Evolutionary conservation across 2,113 vertebrate species (phyloP).

Genomic region (Forbesichthys agassizii): DNA sequence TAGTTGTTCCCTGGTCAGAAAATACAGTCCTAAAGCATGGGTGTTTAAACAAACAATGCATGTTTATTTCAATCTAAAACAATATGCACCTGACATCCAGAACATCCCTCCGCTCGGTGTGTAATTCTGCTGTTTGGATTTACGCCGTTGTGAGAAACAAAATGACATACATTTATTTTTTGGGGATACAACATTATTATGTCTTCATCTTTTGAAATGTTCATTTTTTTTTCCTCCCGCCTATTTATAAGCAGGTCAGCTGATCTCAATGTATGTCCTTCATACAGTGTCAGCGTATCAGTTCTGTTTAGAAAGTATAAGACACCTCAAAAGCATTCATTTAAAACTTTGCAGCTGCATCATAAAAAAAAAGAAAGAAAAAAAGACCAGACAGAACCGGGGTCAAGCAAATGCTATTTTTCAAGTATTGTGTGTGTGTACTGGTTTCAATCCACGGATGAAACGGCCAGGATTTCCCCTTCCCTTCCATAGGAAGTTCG

Average conservation of each 20-base stretch:
- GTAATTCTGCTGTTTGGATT: constrained; percentile 78
- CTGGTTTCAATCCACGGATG: constrained; percentile 80
- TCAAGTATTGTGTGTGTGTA: constrained; percentile 83
- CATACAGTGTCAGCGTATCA: constrained; percentile 20
- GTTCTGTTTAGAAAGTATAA: constrained; percentile 67
- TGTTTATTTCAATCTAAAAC: constrained; percentile 99
- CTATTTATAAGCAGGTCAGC: constrained; percentile 82
- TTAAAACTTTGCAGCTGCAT: constrained; percentile 91
- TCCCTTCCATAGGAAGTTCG: constrained; percentile 99
- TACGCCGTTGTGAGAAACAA: constrained; percentile 88
- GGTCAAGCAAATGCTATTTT: constrained; percentile 81
- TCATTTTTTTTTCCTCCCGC: constrained; percentile 40
- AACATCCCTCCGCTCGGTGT: constrained; percentile 78
- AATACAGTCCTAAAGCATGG: constrained; percentile 96
- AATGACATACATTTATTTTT: constrained; percentile 93
- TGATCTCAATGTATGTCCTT: constrained; percentile 58
- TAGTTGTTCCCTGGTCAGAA: constrained; percentile 76
- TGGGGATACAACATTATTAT: constrained; percentile 90
- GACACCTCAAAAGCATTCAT: constrained; percentile 78
- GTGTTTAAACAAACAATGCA: constrained; percentile 93
- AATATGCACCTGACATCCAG: constrained; percentile 90
- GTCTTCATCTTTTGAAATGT: constrained; percentile 70
- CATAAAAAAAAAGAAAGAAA: constrained; percentile 40
- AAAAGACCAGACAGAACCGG: constrained; percentile 85
- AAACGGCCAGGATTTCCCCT: constrained; percentile 86